phyloP scores from a whole-genome alignment of 1,140 invertebrate genomes.

The Vanessa tameamea region DNA sequence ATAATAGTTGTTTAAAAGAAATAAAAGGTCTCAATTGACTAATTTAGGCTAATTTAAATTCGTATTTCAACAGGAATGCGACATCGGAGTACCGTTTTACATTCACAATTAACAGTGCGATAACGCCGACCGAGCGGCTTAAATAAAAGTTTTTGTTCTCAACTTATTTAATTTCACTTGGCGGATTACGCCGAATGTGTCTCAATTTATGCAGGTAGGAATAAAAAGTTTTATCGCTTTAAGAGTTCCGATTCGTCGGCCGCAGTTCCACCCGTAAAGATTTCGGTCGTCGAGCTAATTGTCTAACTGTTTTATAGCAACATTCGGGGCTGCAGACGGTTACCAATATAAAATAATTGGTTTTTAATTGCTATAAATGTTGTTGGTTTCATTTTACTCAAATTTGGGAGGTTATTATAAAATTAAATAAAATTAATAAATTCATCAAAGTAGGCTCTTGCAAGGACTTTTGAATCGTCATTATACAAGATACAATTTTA shows the following conservation, averaged over 20 bases:
- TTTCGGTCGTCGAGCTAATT: slow-evolving; percentile 14
- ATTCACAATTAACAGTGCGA: slow-evolving; percentile 25
- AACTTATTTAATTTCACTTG: slow-evolving; percentile 65
- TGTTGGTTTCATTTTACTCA: too few species aligned
- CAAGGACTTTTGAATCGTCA: too few species aligned
- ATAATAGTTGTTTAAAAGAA: not conserved
- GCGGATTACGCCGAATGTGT: slow-evolving; percentile 45
- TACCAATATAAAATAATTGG: too few species aligned
- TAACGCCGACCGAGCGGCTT: slow-evolving; percentile 10
- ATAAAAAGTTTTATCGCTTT: slow-evolving; percentile 51
- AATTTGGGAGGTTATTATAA: too few species aligned
- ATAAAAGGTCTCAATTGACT: not conserved
- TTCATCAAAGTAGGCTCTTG: too few species aligned
- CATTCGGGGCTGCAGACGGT: not conserved
- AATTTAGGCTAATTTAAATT: not conserved
- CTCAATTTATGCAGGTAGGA: slow-evolving; percentile 54
- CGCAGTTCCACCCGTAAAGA: slow-evolving; percentile 24
- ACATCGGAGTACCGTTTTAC: slow-evolving; percentile 2
- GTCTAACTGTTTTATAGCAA: slow-evolving; percentile 9
- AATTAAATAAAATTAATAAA: too few species aligned
- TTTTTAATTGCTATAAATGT: too few species aligned
- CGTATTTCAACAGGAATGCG: slow-evolving; percentile 14
- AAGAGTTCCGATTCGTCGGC: slow-evolving; percentile 43
- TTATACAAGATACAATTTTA: too few species aligned
- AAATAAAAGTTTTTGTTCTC: slow-evolving; percentile 37